phyloP scores from a whole-genome alignment of 2,797 vertebrate species.

The Orientallactaga sibirica region DNA sequence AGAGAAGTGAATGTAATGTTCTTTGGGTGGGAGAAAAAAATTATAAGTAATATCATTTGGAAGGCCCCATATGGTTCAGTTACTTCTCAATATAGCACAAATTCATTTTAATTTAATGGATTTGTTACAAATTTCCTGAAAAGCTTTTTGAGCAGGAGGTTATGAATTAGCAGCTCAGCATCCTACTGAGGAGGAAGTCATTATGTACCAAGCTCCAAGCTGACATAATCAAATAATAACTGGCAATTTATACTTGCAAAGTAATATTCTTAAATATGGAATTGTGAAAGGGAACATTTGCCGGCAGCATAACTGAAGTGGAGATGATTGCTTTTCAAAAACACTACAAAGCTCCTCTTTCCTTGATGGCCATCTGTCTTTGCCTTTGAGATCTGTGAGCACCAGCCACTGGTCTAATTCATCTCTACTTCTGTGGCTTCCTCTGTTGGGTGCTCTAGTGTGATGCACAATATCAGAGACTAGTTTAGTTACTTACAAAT shows the following conservation, averaged over 20 bases:
- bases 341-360: slow-evolving; percentile 16
- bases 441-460: background rate
- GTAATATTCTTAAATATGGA: slow-evolving; percentile 64
- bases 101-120: slow-evolving; percentile 81
- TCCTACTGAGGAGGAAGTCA: slow-evolving; percentile 55
- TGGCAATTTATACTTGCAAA: slow-evolving; percentile 76
- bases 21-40: slow-evolving; percentile 47
- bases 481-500: background rate
- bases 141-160: slow-evolving; percentile 73
- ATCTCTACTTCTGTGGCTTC: background rate
- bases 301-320: slow-evolving; percentile 24
- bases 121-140: slow-evolving; percentile 78
- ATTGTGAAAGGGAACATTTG: slow-evolving; percentile 57
- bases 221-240: slow-evolving; percentile 71
- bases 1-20: slow-evolving; percentile 32
- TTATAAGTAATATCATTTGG: slow-evolving; percentile 38
- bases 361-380: background rate
- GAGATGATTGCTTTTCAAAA: slow-evolving; percentile 50
- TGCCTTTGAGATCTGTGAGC: background rate
- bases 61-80: slow-evolving; percentile 32
- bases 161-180: slow-evolving; percentile 76
- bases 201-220: slow-evolving; percentile 66
- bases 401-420: background rate
- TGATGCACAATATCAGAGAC: background rate
- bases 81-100: slow-evolving; percentile 70